Base-by-base conservation (phyloP, 2,797 vertebrate species). In the Luscinia megarhynchos region DNA sequence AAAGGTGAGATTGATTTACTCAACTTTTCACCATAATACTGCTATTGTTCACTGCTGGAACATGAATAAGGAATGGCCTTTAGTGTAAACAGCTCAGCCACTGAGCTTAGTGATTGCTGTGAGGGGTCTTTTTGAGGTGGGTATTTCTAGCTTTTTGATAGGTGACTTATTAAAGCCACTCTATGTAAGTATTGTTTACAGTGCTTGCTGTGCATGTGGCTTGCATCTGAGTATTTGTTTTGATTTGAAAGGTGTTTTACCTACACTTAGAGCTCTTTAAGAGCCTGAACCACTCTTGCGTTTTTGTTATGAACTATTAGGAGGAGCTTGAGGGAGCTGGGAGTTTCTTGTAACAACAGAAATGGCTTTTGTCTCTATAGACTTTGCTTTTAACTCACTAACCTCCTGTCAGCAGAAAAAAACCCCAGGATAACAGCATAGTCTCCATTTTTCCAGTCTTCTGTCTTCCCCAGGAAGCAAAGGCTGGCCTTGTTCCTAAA, bases 1-100 rank as follows among this genome's bases (percentile, higher is more conserved):
- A 96, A 97, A 96, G 94, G 95, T 94, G 94, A 87, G 78, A 89
- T 86, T 85, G 89, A 96, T 97, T 96, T 96, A 87, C 93, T 96
- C 91, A 95, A 75, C 88, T 93, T 95, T 95, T 90, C 92, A 92
- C 70, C 90, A 97, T 96, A 97, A 91, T 96, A 94, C 96, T 95
- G 70, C 84, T 93, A 95, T 95, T 97, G 91, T 97, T 96, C 87
- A 23, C 72, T 94, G 67, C 63, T 81, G 74, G n/a, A 74, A 86
- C 73, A 85, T 55, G 87, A 89, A 84, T 95, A 93, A 94, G 41
- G 43, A 96, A 95, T 66, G 59, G 90, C 84, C 93, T 92, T 91
- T 95, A 94, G 84, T 95, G 94, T 95, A 96, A 97, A 97, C 79
- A 95, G 68, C 76, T 88, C 73, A 87, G 81, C 55, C 70, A 70